Evolutionary conservation across 1,140 invertebrate genomes (phyloP).

Genomic region (Phthorimaea operculella): DNA sequence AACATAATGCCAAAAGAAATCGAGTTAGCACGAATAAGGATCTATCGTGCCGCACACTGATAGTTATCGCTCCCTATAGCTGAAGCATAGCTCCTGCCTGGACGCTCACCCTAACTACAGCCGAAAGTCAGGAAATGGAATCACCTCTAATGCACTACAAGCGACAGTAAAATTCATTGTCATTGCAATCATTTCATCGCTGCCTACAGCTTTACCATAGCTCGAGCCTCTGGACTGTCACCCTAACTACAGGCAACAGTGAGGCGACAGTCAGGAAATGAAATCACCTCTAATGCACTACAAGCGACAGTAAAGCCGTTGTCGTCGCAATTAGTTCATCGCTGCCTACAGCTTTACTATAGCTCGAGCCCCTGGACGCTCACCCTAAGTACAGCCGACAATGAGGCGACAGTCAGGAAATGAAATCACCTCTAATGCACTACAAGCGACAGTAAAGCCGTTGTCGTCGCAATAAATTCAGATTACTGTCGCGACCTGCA

Average conservation of each 20-base stretch:
- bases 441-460: constrained; percentile 24
- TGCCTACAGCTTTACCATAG: no score
- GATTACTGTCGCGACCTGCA: constrained; percentile 36
- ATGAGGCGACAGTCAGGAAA: constrained; percentile 23
- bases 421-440: constrained; percentile 22
- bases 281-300: constrained; percentile 19
- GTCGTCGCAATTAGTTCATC: constrained; percentile 34
- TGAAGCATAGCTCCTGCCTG: neutral
- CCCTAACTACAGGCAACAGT: constrained; percentile 5
- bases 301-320: constrained; percentile 25
- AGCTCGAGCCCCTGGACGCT: neutral
- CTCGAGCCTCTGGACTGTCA: neutral
- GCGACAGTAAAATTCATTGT: constrained; percentile 25
- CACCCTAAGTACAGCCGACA: neutral
- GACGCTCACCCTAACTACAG: neutral
- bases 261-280: constrained; percentile 23
- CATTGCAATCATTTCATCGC: constrained; percentile 36
- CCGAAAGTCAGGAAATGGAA: constrained; percentile 25
- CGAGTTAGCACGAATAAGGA: no score
- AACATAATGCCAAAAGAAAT: no score
- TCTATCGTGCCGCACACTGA: no score
- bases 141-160: constrained; percentile 14
- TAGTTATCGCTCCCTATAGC: constrained; percentile 2
- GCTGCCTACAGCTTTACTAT: no score
- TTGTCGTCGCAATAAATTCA: constrained; percentile 34